Evolutionary conservation across 2,113 vertebrate species (phyloP).

Genomic region (Synodontis membranacea): DNA sequence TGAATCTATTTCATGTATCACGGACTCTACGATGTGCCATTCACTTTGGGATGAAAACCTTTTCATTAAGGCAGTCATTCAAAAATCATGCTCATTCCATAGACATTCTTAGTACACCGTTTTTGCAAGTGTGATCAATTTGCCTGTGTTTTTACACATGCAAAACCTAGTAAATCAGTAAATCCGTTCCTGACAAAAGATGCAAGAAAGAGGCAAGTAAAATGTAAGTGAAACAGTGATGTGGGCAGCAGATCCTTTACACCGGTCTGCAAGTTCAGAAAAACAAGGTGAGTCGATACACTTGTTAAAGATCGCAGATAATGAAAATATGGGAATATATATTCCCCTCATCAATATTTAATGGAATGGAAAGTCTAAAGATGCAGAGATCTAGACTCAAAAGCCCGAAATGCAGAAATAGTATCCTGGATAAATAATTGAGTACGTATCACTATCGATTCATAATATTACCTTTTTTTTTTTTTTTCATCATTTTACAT

Average conservation of each 20-base stretch:
- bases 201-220: background rate
- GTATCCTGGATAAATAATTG: constrained; percentile 56
- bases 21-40: background rate
- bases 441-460: constrained; percentile 54
- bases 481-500: constrained; percentile 1
- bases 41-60: background rate
- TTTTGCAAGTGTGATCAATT: background rate
- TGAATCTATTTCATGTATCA: background rate
- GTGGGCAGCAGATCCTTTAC: constrained; percentile 40
- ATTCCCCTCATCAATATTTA: constrained; percentile 54
- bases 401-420: constrained; percentile 54
- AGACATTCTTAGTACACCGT: background rate
- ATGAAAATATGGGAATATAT: constrained; percentile 57
- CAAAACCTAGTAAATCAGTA: background rate
- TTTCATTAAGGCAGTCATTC: background rate
- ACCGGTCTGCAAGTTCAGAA: constrained; percentile 18
- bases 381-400: constrained; percentile 45
- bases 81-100: background rate
- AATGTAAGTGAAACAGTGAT: background rate
- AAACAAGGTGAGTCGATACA: constrained; percentile 48
- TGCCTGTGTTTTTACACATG: background rate
- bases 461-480: constrained; percentile 29
- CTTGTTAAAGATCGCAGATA: constrained; percentile 61
- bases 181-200: background rate
- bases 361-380: constrained; percentile 50